A percentile compares a stretch with the other conserved stretches of the same genome.
Conservation (phyloP, 2,888 invertebrate species). For the Atherix ibis region DNA sequence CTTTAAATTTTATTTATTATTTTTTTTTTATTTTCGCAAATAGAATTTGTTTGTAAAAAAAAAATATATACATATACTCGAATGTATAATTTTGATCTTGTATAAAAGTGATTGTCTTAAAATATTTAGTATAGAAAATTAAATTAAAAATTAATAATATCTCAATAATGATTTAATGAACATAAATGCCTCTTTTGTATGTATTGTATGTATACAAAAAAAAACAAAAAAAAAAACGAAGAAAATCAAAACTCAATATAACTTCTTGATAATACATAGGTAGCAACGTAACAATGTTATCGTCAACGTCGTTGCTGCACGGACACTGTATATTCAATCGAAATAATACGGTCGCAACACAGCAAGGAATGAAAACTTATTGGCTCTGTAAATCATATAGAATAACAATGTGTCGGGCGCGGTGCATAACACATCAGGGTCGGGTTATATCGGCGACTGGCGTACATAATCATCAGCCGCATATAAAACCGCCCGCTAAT, state of each 20-base stretch:
- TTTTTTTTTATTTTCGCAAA: no score
- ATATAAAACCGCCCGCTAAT: slow-evolving; percentile 21
- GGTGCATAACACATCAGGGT: slow-evolving; percentile 33
- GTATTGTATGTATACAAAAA: no score
- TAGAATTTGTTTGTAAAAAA: no score
- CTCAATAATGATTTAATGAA: no score
- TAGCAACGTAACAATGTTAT: slow-evolving; percentile 32
- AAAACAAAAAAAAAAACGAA: not conserved
- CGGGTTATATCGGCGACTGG: slow-evolving; percentile 33
- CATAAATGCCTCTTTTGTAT: no score
- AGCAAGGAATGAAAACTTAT: slow-evolving; percentile 34
- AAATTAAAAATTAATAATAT: no score
- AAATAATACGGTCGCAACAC: slow-evolving; percentile 33
- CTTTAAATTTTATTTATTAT: no score
- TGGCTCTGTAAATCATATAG: slow-evolving; percentile 34
- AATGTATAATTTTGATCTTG: no score
- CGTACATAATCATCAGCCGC: slow-evolving; percentile 31
- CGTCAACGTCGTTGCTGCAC: slow-evolving; percentile 32
- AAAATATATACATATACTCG: no score
- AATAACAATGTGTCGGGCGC: slow-evolving; percentile 32
- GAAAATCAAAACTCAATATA: not conserved
- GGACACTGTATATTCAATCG: slow-evolving; percentile 33
- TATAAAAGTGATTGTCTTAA: no score
- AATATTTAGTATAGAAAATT: no score
- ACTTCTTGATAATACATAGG: no score